Evolutionary conservation across 2,113 vertebrate species (phyloP).

Genomic region (Acrocephalus arundinaceus): DNA sequence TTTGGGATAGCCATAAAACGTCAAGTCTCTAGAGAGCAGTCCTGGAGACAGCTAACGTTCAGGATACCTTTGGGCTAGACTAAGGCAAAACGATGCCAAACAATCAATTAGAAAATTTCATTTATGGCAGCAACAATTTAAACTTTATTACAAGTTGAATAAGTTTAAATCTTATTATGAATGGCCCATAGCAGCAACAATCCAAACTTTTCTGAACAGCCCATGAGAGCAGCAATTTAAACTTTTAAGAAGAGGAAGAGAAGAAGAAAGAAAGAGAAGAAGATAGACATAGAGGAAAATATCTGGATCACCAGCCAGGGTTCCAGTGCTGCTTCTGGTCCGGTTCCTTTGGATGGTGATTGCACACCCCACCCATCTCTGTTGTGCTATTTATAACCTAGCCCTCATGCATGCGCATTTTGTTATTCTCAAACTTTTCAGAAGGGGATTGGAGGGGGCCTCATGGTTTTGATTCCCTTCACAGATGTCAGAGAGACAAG

Average conservation of each 20-base stretch:
- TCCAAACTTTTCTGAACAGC: background rate
- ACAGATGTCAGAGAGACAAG: background rate
- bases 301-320: background rate
- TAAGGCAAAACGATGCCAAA: background rate
- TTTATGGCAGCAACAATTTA: background rate
- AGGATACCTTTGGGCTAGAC: background rate
- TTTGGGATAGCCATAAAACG: background rate
- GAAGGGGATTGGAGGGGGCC: background rate
- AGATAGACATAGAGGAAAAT: background rate
- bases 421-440: background rate
- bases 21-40: background rate
- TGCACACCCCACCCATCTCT: background rate
- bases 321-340: background rate
- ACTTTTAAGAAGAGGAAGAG: background rate
- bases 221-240: background rate
- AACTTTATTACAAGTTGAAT: background rate
- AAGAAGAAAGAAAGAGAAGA: background rate
- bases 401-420: background rate
- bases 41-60: background rate
- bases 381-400: background rate
- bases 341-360: fast-evolving
- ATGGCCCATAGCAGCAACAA: background rate
- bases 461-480: background rate
- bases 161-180: background rate
- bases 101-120: background rate